phyloP scores from a whole-genome alignment of 1,140 invertebrate species.

The Drosophila obscura region DNA sequence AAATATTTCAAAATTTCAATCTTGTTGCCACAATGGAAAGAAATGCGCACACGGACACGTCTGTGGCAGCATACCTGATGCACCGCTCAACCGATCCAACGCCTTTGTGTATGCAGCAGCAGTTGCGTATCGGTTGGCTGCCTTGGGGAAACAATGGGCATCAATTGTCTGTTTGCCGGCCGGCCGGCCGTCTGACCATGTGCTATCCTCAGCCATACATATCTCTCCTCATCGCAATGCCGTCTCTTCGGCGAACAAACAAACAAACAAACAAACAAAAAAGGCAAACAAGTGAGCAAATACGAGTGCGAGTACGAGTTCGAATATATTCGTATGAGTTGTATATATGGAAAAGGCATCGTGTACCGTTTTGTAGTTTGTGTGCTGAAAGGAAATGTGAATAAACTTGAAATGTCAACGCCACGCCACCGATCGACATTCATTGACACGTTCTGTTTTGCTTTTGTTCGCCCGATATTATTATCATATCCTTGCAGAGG shows the following conservation, averaged over 20 bases:
- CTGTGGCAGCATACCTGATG: constrained; percentile 27
- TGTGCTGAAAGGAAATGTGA: constrained; percentile 63
- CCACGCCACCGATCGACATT: constrained; percentile 26
- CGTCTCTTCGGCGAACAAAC: constrained; percentile 36
- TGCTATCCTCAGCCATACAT: constrained; percentile 24
- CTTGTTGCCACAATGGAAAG: background rate
- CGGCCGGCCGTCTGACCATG: constrained; percentile 37
- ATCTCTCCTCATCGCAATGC: no score
- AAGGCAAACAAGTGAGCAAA: constrained; percentile 21
- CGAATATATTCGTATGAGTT: background rate
- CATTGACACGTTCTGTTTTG: constrained; percentile 53
- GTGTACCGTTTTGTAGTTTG: constrained; percentile 20
- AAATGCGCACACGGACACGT: constrained; percentile 9
- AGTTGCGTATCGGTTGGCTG: background rate
- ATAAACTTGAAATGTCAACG: constrained; percentile 64
- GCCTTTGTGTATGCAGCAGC: constrained; percentile 48
- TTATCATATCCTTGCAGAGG: no score
- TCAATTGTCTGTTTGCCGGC: constrained; percentile 12
- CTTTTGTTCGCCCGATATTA: constrained; percentile 32
- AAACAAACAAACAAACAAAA: constrained; percentile 37
- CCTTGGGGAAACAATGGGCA: constrained; percentile 23
- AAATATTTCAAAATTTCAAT: constrained; percentile 27
- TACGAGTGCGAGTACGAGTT: background rate
- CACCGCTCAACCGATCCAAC: constrained; percentile 9
- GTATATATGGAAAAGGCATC: constrained; percentile 22